Base-by-base conservation (phyloP, 1,140 invertebrate species). In the Magallana gigas region DNA sequence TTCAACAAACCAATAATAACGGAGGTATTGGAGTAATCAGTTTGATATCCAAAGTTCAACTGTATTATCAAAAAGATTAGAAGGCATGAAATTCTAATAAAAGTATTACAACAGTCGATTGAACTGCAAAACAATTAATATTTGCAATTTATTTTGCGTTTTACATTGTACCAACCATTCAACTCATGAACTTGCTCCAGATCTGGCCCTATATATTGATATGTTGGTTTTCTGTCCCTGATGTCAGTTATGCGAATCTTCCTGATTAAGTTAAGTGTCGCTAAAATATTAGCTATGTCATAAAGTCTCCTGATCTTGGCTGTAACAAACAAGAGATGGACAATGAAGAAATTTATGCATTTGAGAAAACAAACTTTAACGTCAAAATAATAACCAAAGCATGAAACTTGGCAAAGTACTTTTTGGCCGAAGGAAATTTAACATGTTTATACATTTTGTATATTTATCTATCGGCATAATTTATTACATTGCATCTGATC, bases 281-380 rank as follows among this genome's bases (percentile, higher is more conserved):
- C 96, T 86, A 97, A 95, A 84, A 97, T 96, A 95, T 97, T 97
- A 57, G 97, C 96, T 92, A 97, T 97, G 91, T 97, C 97, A 95
- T 97, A 97, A 3, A 97, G 94, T 88, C 97, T 95, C 87, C 97
- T 95, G 80, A 97, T 96, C 95, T 97, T 97, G 57, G 96, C 95
- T 95, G 91, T 83, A 91, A 93, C 71, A 23, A 85, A 86, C 60
- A 88, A 48, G 84, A 60, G 5, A 48, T 12, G n/a, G 6, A 16
- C 94, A 85, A 88, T 58, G 29, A 36, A 88, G 60, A 62, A 57
- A 29, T 64, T 9, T 57, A 57, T 57, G 6, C 14, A 48, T 48
- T 48, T 48, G 36, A 48, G 36, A 48, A 48, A 48, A 48, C 36
- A 48, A 48, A 48, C 36, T 48, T 48, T 5, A 48, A 48, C 36